Conservation (phyloP, 2,113 vertebrate species). For the Saccopteryx bilineata region DNA sequence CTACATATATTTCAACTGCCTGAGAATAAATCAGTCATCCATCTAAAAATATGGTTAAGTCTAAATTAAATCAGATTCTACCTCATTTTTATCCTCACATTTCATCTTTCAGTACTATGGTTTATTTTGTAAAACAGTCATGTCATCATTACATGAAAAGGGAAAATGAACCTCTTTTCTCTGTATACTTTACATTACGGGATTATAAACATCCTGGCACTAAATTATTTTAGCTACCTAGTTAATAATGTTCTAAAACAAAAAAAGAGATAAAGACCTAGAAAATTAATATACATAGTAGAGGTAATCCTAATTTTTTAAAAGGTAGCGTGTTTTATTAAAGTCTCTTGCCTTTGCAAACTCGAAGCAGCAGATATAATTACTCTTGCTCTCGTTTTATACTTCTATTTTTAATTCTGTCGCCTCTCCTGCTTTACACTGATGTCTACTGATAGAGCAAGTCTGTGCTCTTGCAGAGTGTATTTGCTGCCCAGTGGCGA, state of each 20-base stretch:
- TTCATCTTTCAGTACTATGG: slow-evolving; percentile 46
- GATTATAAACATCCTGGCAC: slow-evolving; percentile 61
- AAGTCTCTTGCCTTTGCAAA: slow-evolving; percentile 64
- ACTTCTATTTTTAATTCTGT: slow-evolving; percentile 83
- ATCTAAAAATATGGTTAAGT: slow-evolving; percentile 76
- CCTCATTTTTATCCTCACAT: slow-evolving; percentile 62
- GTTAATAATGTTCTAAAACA: not conserved
- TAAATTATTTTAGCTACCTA: slow-evolving; percentile 50
- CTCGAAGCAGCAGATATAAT: slow-evolving; percentile 47
- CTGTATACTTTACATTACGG: slow-evolving; percentile 52
- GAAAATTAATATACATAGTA: not conserved
- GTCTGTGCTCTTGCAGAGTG: slow-evolving; percentile 83
- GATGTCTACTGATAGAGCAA: slow-evolving; percentile 84
- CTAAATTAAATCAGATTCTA: slow-evolving; percentile 57
- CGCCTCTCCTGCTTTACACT: slow-evolving; percentile 80
- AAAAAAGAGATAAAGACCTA: slow-evolving; percentile 43
- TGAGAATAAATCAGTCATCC: slow-evolving; percentile 68
- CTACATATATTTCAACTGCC: slow-evolving; percentile 64
- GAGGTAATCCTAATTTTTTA: slow-evolving; percentile 60
- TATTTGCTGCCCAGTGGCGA: slow-evolving; percentile 77
- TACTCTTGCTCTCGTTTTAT: slow-evolving; percentile 68
- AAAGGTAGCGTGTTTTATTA: slow-evolving; percentile 35
- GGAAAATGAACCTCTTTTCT: slow-evolving; percentile 64
- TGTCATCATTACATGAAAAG: slow-evolving; percentile 64
- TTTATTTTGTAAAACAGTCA: slow-evolving; percentile 70